A percentile compares a stretch with the other conserved stretches of the same genome.
phyloP scores from a whole-genome alignment of 2,888 invertebrate species.

The Tortrix viridana region DNA sequence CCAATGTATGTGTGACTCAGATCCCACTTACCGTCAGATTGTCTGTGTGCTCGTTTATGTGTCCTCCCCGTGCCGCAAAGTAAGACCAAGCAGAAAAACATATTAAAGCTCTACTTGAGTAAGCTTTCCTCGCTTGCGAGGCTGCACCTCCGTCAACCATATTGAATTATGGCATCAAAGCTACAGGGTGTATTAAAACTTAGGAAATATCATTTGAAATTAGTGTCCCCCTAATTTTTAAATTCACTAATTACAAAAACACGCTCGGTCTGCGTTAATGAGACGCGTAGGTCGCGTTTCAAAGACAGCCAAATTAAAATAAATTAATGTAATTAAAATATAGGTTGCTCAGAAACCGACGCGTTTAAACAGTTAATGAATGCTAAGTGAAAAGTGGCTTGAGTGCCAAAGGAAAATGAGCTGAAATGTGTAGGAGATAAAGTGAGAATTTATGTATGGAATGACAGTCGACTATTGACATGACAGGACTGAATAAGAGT shows the following conservation, averaged over 20 bases:
- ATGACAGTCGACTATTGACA: background rate
- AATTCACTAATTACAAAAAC: constrained; percentile 7
- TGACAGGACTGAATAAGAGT: background rate
- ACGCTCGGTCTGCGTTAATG: background rate
- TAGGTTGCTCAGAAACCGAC: constrained; percentile 24
- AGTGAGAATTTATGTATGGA: background rate
- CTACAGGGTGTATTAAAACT: no score
- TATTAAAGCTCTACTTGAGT: no score
- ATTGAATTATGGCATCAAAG: no score
- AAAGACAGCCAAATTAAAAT: constrained; percentile 36
- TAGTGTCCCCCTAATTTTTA: background rate
- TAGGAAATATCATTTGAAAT: no score
- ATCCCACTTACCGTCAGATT: no score
- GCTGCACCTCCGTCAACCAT: no score
- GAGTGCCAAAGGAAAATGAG: background rate
- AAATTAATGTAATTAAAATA: constrained; percentile 37
- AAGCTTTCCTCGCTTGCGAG: no score
- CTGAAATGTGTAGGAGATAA: background rate
- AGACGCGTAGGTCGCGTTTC: constrained; percentile 16
- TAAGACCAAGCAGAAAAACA: no score
- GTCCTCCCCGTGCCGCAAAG: no score
- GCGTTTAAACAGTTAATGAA: constrained; percentile 23
- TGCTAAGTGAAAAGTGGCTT: constrained; percentile 22
- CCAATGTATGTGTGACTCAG: no score
- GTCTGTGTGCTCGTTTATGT: no score